Base-by-base conservation (phyloP, 92 coral and sea anemone genomes). In the Micromussa lordhowensis region DNA sequence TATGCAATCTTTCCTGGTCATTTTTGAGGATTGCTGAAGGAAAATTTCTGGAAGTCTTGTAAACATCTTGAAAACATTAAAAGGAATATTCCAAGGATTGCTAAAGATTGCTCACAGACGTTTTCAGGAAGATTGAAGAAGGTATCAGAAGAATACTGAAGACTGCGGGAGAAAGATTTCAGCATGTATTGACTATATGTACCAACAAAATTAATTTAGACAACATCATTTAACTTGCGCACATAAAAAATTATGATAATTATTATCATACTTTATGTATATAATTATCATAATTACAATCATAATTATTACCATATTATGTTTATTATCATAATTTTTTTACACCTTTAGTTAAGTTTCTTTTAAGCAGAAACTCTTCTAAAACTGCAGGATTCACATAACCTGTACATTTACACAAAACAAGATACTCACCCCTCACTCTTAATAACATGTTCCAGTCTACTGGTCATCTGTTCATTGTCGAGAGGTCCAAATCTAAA, bases 401-500 rank as follows among this genome's bases (percentile, higher is more conserved):
- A 66, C 69, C 11, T 22, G 69, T 63, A 63, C 29, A 63, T 63
- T 63, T 6, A 18, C 2, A 4, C 9, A 58, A 58, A 18, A 58
- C 26, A 49, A 57, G 49, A 57, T 82, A 80, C 91, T 74, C 84
- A 97, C 99, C 95, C 90, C 88, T 97, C 99, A 84, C 81, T 89
- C 53, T 94, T 92, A 64, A 97, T 91, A 66, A 97, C 98, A 88
- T 97, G 93, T 64, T 97, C 96, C 64, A 97, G 93, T 61, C 99
- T 91, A 14, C 91, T 30, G 36, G 90, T 85, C 98, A 97, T 97
- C 77, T 97, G 99, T 70, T 97, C 98, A 31, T 91, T 76, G 71
- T 91, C 95, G 16, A 97, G 91, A 15, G 99, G 99, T 16, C 99
- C 99, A 94, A 97, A 97, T 78, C 99, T 86, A 83, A 97, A 97